Percentiles rank a stretch among this genome's conserved stretches.
These are phyloP conservation scores for Achlya flavicornis DNA, from an alignment of 2,888 invertebrate genomes.

Conservation along the genomic window DNA sequence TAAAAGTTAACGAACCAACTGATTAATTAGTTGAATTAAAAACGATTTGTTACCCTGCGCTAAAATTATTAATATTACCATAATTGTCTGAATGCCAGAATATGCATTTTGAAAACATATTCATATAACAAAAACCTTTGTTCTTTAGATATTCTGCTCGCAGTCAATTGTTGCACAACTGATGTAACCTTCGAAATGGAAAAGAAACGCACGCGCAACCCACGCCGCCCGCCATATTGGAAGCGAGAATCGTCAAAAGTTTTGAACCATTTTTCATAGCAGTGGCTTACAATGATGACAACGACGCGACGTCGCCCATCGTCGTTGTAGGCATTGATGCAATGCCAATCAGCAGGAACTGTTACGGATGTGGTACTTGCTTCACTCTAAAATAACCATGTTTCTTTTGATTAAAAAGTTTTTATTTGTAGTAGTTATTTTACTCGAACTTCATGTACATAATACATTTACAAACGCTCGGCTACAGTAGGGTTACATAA, in stretches of 20 bases:
- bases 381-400: slow-evolving; percentile 1
- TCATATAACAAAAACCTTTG: slow-evolving; percentile 50
- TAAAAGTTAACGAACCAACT: background rate
- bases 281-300: background rate
- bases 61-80: background rate
- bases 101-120: slow-evolving; percentile 16
- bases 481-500: no score
- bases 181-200: slow-evolving; percentile 69
- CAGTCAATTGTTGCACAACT: slow-evolving; percentile 66
- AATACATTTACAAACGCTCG: no score
- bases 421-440: no score
- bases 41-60: background rate
- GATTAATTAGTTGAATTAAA: no score
- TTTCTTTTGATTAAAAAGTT: background rate
- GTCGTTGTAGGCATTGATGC: slow-evolving; percentile 7
- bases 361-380: slow-evolving; percentile 8
- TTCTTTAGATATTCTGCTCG: slow-evolving; percentile 61
- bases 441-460: no score
- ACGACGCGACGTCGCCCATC: background rate
- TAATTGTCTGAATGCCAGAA: background rate
- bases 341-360: slow-evolving; percentile 6
- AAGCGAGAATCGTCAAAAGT: slow-evolving; percentile 26
- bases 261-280: slow-evolving; percentile 9
- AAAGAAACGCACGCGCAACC: slow-evolving; percentile 70
- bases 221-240: slow-evolving; percentile 46